Evolutionary conservation across 2,888 invertebrate genomes (phyloP).

Genomic region (Papilio gigon): DNA sequence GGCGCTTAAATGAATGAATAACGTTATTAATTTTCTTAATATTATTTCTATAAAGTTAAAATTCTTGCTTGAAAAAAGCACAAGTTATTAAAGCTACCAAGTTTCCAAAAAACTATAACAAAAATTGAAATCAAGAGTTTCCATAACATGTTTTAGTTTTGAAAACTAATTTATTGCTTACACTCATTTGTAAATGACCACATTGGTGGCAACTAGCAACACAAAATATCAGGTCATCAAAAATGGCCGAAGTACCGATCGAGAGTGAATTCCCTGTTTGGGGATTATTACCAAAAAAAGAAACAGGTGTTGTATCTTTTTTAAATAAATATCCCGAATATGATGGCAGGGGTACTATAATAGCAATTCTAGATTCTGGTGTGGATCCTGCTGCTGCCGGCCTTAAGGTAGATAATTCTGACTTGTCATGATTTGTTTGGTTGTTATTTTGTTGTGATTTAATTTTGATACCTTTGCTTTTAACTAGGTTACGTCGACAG

Average conservation of each 20-base stretch:
- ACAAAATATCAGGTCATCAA: conserved; percentile 72
- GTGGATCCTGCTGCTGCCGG: conserved; percentile 98
- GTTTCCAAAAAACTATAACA: no score
- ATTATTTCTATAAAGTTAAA: no score
- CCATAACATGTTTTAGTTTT: no score
- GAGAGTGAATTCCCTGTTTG: conserved; percentile 90
- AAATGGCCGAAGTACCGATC: conserved; percentile 81
- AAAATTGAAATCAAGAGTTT: no score
- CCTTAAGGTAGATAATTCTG: conserved; percentile 87
- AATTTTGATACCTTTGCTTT: conserved; percentile 45
- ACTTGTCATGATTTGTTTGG: conserved; percentile 76
- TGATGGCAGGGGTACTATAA: conserved; percentile 95
- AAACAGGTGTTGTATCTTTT: conserved; percentile 95
- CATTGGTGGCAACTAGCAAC: conserved; percentile 46
- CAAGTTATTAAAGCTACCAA: no score
- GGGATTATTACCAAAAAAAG: conserved; percentile 95
- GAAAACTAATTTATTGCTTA: no score
- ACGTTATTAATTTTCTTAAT: no score
- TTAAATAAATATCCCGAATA: conserved; percentile 93
- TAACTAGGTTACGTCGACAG: conserved; percentile 91
- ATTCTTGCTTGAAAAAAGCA: no score
- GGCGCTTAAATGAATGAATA: no score
- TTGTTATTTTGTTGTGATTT: conserved; percentile 51
- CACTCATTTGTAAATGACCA: no score
- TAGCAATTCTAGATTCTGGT: conserved; percentile 98